These are phyloP conservation scores for Brachionus paranguensis DNA, from an alignment of 1,140 invertebrate genomes.

Conservation along the genomic window DNA sequence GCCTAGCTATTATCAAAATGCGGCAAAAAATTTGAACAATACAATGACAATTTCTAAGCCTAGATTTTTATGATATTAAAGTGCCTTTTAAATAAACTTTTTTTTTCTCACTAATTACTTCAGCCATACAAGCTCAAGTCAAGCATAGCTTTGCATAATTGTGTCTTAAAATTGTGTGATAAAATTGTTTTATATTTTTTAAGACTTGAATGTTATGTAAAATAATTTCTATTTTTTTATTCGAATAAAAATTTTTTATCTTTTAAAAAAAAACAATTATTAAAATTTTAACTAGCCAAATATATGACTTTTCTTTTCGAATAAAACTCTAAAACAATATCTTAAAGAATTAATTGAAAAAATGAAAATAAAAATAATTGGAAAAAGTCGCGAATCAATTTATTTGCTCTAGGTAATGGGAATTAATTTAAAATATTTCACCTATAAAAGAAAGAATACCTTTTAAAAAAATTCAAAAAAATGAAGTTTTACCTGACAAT, in stretches of 20 bases:
- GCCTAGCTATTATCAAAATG: neutral
- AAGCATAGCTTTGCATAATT: neutral
- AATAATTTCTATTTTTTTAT: neutral
- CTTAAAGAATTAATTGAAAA: neutral
- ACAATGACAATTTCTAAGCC: neutral
- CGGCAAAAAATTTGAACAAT: neutral
- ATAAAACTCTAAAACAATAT: neutral
- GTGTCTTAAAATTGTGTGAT: neutral
- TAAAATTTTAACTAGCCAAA: neutral
- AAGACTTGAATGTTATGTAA: neutral
- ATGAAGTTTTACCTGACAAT: neutral
- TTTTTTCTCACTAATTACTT: neutral
- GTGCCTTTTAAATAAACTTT: neutral
- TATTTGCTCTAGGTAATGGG: neutral
- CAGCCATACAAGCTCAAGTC: neutral
- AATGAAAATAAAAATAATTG: neutral
- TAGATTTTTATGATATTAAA: neutral
- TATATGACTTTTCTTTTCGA: neutral
- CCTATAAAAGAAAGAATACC: neutral
- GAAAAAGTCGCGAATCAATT: neutral
- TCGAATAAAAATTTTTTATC: neutral
- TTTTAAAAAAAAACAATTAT: neutral
- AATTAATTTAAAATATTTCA: neutral
- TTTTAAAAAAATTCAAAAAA: neutral
- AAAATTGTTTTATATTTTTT: neutral